Evolutionary conservation across 2,797 vertebrate genomes (phyloP), one percentile per base, ranked within the genome.

Genomic region (Rhynchotus rufescens): DNA sequence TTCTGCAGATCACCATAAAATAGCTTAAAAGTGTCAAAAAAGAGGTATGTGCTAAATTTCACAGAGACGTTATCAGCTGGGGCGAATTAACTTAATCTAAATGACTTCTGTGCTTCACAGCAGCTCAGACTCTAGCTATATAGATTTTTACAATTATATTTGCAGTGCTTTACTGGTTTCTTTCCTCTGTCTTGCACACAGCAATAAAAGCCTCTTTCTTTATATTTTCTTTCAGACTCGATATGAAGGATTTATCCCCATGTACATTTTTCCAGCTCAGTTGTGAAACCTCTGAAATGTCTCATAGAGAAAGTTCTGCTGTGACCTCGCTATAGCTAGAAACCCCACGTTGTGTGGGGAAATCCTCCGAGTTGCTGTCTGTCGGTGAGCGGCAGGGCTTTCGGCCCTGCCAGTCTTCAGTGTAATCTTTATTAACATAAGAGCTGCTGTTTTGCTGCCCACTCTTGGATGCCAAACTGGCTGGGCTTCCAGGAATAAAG

Each of bases 371-470:
- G 56, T 79, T 0, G 1, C 73, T 96, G 82, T 85, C 91, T 67
- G 52, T 73, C 88, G 34, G 42, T 60, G 54, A 93, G 72, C 54
- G 47, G 77, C 9, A 0, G 0, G 64, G 77, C 83, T 93, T 92
- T 88, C 82, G 89, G 84, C 57, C 49, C 17, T 26, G 89, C 30
- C 74, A 84, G 95, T 95, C 95, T 92, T 79, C 80, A 74, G 57
- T 54, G 74, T 92, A 93, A 90, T 95, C 93, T 90, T 84, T 86
- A 93, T 96, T 95, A 90, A 54, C 86, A 91, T 93, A 77, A 92
- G 88, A 93, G 74, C 7, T 77, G 77, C 28, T 89, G 73, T 69
- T 83, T 91, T 86, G 74, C 88, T 90, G 77, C 76, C 54, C 44
- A 36, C 80, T 80, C 74, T 59, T 59, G 80, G 94, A 56, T 94